Evolutionary conservation across 2,888 invertebrate genomes (phyloP), one percentile per base, ranked within the genome.

Genomic region (Argyresthia goedartella): DNA sequence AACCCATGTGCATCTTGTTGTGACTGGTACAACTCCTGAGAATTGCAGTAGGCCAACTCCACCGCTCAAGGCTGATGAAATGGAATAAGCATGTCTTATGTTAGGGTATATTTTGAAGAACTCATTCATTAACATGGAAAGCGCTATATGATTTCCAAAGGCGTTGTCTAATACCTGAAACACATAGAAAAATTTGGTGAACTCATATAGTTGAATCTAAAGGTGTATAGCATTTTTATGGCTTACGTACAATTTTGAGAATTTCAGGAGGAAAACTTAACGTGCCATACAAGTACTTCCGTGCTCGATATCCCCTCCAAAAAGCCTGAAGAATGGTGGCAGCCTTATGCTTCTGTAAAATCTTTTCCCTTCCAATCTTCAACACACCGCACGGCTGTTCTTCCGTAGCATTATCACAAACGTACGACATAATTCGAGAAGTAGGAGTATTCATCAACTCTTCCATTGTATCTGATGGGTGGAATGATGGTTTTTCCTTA

Each of bases 111-210:
- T 64, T 16, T 48, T 49, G 49, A 85, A 85, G 59, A 84, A 85
- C 55, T 81, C 76, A 46, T 81, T 81, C 82, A 85, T 81, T 4
- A 86, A 58, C 0, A 63, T 63, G 11, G 81, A 71, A 8, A 82
- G 55, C 0, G 68, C 56, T 56, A 85, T 82, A 0, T 73, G 15
- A 42, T 71, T 74, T n/a, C 81, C 85, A 52, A 80, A 78, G 0
- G 66, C 71, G 46, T 65, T 64, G 0, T 86, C 85, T 67, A 72
- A 73, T 1, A 84, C 53, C 85, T 86, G 59, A 1, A 62, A 64
- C 10, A 46, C n/a, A 7, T 33, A 11, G 8, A 45, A 46, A 11
- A 4, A 3, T 8, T n/a, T 46, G 2, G n/a, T n/a, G n/a, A n/a
- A n/a, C n/a, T n/a, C n/a, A n/a, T n/a, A n/a, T n/a, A n/a, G n/a